Evolutionary conservation across 1,140 invertebrate genomes (phyloP).

Genomic region (Ladona fulva): DNA sequence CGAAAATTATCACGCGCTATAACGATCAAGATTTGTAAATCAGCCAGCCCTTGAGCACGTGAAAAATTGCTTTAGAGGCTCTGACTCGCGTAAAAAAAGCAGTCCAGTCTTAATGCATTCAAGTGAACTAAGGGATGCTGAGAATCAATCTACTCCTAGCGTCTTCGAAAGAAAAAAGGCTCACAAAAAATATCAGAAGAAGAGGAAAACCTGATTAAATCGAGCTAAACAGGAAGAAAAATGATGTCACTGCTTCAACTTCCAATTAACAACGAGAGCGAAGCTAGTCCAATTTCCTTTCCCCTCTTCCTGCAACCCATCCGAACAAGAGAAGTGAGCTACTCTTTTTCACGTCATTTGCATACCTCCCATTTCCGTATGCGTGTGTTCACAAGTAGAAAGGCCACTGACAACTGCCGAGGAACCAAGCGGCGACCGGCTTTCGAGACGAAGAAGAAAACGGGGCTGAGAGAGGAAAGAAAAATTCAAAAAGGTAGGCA

Average conservation of each 20-base stretch:
- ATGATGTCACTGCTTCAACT: conserved; percentile 9
- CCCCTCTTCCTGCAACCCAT: not conserved
- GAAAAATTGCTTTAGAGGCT: not conserved
- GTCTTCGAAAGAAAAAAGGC: not conserved
- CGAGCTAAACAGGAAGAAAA: conserved; percentile 9
- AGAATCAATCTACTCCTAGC: not conserved
- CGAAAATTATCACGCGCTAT: too few species aligned
- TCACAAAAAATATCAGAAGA: not conserved
- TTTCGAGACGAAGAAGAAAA: not conserved
- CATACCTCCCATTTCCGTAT: not conserved
- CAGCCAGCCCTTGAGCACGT: not conserved
- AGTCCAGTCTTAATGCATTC: not conserved
- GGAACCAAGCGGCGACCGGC: not conserved
- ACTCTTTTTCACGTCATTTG: not conserved
- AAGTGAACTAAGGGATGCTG: not conserved
- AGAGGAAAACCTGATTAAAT: conserved; percentile 6
- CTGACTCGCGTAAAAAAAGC: not conserved
- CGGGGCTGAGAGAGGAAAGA: not conserved
- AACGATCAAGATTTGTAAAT: too few species aligned
- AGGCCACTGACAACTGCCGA: not conserved
- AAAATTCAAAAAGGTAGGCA: not conserved
- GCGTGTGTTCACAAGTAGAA: not conserved
- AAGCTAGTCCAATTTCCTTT: not conserved
- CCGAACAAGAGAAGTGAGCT: not conserved
- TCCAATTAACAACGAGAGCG: not conserved